Percentiles rank a stretch among this genome's conserved stretches.
These are phyloP conservation scores for Tenualosa ilisha DNA, from an alignment of 2,797 vertebrate species.

Conservation along the genomic window DNA sequence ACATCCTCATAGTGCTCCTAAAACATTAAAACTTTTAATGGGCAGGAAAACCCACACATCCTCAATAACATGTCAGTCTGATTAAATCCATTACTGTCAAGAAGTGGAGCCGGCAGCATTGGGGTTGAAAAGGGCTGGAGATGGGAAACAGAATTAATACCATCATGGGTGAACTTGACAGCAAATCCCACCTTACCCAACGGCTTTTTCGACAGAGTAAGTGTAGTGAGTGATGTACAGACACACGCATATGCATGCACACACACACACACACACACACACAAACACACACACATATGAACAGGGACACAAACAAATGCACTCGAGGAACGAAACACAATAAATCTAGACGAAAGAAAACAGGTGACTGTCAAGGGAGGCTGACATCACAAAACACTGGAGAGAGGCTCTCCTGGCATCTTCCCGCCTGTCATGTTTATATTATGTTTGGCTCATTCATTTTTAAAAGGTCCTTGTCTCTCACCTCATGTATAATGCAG, in stretches of 20 bases:
- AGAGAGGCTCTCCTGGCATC: neutral
- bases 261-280: slow-evolving; percentile 17
- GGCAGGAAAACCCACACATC: neutral
- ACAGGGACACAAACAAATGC: neutral
- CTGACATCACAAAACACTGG: neutral
- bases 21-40: slow-evolving; percentile 10
- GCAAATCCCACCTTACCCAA: neutral
- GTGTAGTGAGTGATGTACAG: neutral
- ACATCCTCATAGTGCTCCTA: neutral
- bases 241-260: neutral
- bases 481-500: slow-evolving; percentile 24
- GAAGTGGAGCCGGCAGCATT: neutral
- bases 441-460: slow-evolving; percentile 35
- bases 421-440: slow-evolving; percentile 3
- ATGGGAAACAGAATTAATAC: neutral
- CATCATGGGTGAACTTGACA: neutral
- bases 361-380: neutral
- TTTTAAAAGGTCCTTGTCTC: slow-evolving; percentile 36
- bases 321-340: neutral
- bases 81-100: slow-evolving; percentile 16
- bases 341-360: neutral
- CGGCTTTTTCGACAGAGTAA: neutral
- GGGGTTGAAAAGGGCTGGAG: neutral
- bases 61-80: neutral
- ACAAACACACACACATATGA: neutral